A percentile compares a stretch with the other conserved stretches of the same genome.
Evolutionary conservation across 2,888 invertebrate species (phyloP).

Genomic region (Callinectes sapidus): DNA sequence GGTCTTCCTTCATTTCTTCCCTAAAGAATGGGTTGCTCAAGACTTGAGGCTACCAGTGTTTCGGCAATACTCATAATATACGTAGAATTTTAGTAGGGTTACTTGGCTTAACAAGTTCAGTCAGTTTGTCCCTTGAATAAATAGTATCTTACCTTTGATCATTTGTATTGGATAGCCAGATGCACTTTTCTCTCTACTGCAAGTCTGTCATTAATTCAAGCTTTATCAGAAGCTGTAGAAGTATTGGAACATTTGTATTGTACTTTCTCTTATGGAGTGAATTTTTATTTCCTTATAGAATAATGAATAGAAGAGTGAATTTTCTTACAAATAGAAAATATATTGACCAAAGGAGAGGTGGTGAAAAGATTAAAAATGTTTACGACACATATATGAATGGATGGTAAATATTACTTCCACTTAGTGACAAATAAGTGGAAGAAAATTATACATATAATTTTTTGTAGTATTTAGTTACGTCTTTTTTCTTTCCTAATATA

Average conservation of each 20-base stretch:
- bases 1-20: background rate
- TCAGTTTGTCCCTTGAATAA: background rate
- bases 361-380: no score
- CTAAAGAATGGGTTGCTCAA: no score
- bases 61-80: no score
- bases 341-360: background rate
- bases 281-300: no score
- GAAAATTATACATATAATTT: background rate
- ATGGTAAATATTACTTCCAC: background rate
- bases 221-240: background rate
- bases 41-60: no score
- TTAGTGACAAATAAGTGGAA: background rate
- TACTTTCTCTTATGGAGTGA: background rate
- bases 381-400: no score
- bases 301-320: no score
- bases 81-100: no score
- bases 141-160: no score
- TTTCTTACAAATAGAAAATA: no score
- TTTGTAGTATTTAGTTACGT: background rate
- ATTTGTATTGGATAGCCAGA: background rate
- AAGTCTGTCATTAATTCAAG: background rate
- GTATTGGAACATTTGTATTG: no score
- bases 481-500: background rate
- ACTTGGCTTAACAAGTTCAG: no score
- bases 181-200: background rate